These are phyloP conservation scores for Sphaeramia orbicularis DNA, from an alignment of 2,797 vertebrate species.

Conservation along the genomic window DNA sequence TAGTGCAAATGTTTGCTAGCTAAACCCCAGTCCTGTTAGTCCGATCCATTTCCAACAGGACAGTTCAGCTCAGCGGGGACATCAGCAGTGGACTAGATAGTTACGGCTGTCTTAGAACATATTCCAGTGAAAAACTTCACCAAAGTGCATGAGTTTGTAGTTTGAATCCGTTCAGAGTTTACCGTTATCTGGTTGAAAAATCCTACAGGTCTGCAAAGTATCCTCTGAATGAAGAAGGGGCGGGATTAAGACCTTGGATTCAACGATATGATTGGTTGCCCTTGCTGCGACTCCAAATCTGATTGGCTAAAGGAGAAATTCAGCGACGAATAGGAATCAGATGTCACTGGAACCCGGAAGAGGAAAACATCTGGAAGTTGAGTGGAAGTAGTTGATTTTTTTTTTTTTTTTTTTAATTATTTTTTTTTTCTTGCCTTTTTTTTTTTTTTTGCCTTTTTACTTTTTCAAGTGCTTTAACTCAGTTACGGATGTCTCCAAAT, in stretches of 20 bases:
- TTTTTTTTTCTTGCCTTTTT: too few species aligned
- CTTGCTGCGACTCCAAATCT: fast-evolving
- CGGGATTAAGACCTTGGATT: not conserved
- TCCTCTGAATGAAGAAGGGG: conserved; percentile 24
- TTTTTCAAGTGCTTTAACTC: too few species aligned
- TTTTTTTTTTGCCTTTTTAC: too few species aligned
- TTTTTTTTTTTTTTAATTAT: too few species aligned
- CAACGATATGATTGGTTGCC: conserved; percentile 37
- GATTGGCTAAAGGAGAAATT: conserved; percentile 41
- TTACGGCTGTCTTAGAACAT: not conserved
- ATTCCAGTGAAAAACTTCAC: too few species aligned
- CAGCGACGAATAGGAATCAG: conserved; percentile 8
- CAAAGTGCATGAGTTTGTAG: not conserved
- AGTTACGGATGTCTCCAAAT: too few species aligned
- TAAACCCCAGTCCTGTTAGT: too few species aligned
- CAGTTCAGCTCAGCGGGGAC: not conserved
- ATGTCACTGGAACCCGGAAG: conserved; percentile 66
- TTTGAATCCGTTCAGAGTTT: not conserved
- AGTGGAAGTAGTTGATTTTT: too few species aligned
- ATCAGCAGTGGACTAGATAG: too few species aligned
- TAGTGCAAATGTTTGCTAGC: conserved; percentile 27
- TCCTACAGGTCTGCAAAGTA: conserved; percentile 8
- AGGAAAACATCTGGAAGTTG: not conserved
- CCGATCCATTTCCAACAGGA: not conserved
- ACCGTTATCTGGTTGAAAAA: not conserved